These are phyloP conservation scores for Aspidoscelis tigris DNA, from an alignment of 2,113 vertebrate genomes.

Conservation along the genomic window DNA sequence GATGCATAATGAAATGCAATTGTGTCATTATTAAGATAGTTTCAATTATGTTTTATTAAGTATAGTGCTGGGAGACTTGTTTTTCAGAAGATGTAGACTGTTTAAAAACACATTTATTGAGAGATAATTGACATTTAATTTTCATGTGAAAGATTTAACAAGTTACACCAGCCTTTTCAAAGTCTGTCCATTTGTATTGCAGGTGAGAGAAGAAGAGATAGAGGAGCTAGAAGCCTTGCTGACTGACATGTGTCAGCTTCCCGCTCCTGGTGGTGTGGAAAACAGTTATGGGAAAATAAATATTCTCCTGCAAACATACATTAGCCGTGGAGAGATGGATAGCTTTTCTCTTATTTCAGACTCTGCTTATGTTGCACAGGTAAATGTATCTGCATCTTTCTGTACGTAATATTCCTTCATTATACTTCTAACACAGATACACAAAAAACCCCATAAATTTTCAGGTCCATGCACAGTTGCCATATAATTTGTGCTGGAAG, in stretches of 20 bases:
- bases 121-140: constrained; percentile 58
- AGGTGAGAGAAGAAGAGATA: constrained; percentile 97
- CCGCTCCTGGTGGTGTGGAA: constrained; percentile 93
- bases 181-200: constrained; percentile 59
- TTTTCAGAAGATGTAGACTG: constrained; percentile 48
- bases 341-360: constrained; percentile 98
- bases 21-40: constrained; percentile 73
- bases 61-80: constrained; percentile 31
- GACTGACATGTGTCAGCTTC: constrained; percentile 87
- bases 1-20: constrained; percentile 79
- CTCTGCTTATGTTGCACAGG: constrained; percentile 96
- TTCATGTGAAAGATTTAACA: constrained; percentile 51
- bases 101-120: constrained; percentile 52
- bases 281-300: constrained; percentile 98
- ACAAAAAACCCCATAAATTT: neutral
- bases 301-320: constrained; percentile 96
- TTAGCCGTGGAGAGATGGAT: constrained; percentile 94
- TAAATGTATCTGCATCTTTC: constrained; percentile 61
- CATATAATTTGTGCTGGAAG: neutral
- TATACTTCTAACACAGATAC: neutral
- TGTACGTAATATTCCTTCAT: neutral
- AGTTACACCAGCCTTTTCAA: constrained; percentile 59
- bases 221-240: constrained; percentile 91
- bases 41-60: constrained; percentile 72
- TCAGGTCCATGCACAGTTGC: neutral